A percentile compares a stretch with the other conserved stretches of the same genome.
These are phyloP conservation scores for Dascyllus trimaculatus DNA, from an alignment of 2,113 vertebrate genomes.

Conservation along the genomic window DNA sequence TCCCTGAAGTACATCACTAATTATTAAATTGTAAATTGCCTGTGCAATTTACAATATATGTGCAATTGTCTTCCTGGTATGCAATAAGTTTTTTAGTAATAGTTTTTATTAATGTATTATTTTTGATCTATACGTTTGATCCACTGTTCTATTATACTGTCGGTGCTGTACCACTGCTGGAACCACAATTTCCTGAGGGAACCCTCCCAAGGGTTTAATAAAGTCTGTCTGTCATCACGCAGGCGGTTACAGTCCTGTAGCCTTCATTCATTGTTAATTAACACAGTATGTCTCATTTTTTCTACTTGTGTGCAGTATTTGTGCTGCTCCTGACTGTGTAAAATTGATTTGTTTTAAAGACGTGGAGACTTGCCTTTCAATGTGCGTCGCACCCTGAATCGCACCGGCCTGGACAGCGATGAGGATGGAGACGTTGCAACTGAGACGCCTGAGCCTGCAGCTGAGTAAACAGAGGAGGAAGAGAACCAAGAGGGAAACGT, in stretches of 20 bases:
- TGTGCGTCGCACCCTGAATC: conserved; percentile 56
- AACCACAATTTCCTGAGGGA: too few species aligned
- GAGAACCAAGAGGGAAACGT: not conserved
- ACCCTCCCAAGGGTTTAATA: too few species aligned
- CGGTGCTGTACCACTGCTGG: too few species aligned
- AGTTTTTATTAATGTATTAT: too few species aligned
- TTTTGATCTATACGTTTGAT: too few species aligned
- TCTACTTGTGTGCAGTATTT: not conserved
- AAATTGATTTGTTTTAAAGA: conserved; percentile 50
- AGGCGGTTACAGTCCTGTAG: not conserved
- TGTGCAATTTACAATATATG: too few species aligned
- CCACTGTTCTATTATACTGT: too few species aligned
- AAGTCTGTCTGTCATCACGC: too few species aligned
- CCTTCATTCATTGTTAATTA: not conserved
- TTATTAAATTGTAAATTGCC: too few species aligned
- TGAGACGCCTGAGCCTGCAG: conserved; percentile 65
- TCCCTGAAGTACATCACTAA: too few species aligned
- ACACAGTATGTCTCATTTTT: not conserved
- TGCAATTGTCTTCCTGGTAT: too few species aligned
- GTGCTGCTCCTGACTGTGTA: not conserved
- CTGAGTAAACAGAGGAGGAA: conserved; percentile 64
- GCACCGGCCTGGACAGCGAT: conserved; percentile 79
- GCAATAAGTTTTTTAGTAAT: too few species aligned
- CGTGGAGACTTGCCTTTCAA: conserved; percentile 77
- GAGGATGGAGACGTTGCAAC: conserved; percentile 72